Conservation (phyloP, 2,888 invertebrate genomes). For the Eupithecia subumbrata region DNA sequence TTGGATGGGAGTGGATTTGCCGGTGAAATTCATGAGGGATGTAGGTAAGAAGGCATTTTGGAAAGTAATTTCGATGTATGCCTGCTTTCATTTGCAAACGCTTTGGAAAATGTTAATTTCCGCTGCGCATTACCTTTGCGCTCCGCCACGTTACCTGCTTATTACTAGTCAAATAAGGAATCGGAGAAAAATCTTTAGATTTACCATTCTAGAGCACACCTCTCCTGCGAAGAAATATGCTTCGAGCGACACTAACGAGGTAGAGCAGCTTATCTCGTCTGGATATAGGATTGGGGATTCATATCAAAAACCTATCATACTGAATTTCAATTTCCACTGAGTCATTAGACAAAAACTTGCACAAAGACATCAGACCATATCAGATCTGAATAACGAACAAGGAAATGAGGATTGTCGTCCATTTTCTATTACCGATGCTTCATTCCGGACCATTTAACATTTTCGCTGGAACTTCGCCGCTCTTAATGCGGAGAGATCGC, state of each 20-base stretch:
- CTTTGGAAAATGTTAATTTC: slow-evolving; percentile 75
- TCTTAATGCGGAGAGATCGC: slow-evolving; percentile 58
- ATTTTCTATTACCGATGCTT: slow-evolving; percentile 75
- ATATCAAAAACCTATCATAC: slow-evolving; percentile 16
- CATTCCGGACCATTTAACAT: slow-evolving; percentile 76
- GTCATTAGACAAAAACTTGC: slow-evolving; percentile 43
- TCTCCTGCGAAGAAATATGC: slow-evolving; percentile 1
- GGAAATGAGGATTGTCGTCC: slow-evolving; percentile 75
- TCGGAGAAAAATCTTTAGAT: neutral
- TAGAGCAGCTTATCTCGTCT: slow-evolving; percentile 1
- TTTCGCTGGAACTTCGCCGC: slow-evolving; percentile 69
- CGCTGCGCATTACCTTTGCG: slow-evolving; percentile 41
- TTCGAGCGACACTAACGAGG: neutral
- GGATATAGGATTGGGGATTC: slow-evolving; percentile 11
- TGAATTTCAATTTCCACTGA: slow-evolving; percentile 31
- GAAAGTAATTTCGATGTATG: slow-evolving; percentile 66
- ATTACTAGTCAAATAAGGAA: slow-evolving; percentile 7
- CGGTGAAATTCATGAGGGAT: slow-evolving; percentile 53
- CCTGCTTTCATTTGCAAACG: slow-evolving; percentile 67
- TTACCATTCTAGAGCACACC: neutral
- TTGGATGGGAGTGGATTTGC: slow-evolving; percentile 48
- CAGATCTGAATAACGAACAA: slow-evolving; percentile 62
- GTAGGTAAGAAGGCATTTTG: slow-evolving; percentile 62
- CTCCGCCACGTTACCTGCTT: neutral
- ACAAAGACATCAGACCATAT: slow-evolving; percentile 47